Evolutionary conservation across 2,113 vertebrate species (phyloP), one percentile per base, ranked within the genome.

Genomic region (Gallinago media): DNA sequence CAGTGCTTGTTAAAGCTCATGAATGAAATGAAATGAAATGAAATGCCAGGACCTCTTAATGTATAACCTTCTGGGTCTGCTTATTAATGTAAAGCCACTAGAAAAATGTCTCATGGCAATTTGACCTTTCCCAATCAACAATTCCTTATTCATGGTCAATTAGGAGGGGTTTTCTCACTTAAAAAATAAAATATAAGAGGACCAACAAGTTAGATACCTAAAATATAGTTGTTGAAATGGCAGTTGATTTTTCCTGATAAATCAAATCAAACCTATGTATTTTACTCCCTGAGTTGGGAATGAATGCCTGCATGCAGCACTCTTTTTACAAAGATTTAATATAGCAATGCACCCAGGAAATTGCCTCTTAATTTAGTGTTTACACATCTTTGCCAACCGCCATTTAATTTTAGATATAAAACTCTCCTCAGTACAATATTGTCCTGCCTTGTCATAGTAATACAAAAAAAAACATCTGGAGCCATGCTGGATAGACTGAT

Each of bases 281-380:
- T 89, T 91, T 63, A 49, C 63, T 92, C 40, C 55, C 26, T 83
- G 54, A 67, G 13, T 4, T 88, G 61, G 29, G 31, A 87, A 85
- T 87, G 77, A 92, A 80, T 26, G 46, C 11, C 46, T 75, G 31
- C 12, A 44, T 58, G 9, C 25, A 70, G 40, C 78, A 74, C 8
- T 54, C 31, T 27, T 75, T 52, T 86, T 52, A 73, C 23, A 46
- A 67, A 73, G 54, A 73, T 65, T 79, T 92, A 79, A 72, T 85
- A 31, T 8, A 82, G 27, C 32, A 78, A 34, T 38, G 34, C 11
- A 2, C 29, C 4, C 22, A 87, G 86, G 65, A 95, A 92, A 85
- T 59, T 89, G 55, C n/a, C 36, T 90, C 73, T 94, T 92, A 85
- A 91, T 91, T 85, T 85, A 61, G 44, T 65, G 58, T 55, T 96